Conservation (phyloP, 1,140 invertebrate genomes). For the Drosophila pseudoananassae region DNA sequence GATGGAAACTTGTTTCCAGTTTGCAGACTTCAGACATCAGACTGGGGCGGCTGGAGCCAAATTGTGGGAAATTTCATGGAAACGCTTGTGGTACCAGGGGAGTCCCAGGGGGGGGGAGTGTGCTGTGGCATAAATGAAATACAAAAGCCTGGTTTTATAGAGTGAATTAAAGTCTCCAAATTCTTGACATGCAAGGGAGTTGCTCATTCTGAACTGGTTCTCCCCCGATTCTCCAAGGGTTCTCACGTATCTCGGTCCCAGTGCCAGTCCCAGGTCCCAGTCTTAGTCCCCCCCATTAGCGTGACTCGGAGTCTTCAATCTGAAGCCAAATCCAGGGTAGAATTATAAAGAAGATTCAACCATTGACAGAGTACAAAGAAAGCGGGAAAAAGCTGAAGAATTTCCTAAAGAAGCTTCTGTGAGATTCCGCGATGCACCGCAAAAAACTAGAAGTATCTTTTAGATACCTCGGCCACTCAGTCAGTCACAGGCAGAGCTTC, state of each 20-base stretch:
- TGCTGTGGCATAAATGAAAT: conserved; percentile 43
- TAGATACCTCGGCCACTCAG: too few species aligned
- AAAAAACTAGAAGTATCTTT: too few species aligned
- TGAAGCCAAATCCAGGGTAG: neutral
- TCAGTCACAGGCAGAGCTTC: too few species aligned
- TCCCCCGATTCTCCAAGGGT: conserved; percentile 41
- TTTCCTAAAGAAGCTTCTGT: neutral
- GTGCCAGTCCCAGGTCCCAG: conserved; percentile 4
- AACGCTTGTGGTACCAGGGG: conserved; percentile 55
- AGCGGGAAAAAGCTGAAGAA: neutral
- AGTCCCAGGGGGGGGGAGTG: neutral
- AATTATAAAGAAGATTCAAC: conserved; percentile 24
- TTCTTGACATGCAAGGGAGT: conserved; percentile 37
- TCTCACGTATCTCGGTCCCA: conserved; percentile 59
- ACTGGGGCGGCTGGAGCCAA: conserved; percentile 43
- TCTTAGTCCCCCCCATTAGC: conserved; percentile 26
- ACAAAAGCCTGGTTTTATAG: conserved; percentile 46
- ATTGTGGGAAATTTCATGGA: conserved; percentile 79
- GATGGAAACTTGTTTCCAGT: conserved; percentile 68
- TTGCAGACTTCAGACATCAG: conserved; percentile 14
- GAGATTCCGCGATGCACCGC: neutral
- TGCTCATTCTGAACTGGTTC: conserved; percentile 1
- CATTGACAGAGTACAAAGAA: conserved; percentile 7
- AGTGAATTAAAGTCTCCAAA: conserved; percentile 51
- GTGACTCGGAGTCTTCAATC: conserved; percentile 33